phyloP scores from a whole-genome alignment of 2,113 vertebrate genomes.

The Megaceryle torquata region DNA sequence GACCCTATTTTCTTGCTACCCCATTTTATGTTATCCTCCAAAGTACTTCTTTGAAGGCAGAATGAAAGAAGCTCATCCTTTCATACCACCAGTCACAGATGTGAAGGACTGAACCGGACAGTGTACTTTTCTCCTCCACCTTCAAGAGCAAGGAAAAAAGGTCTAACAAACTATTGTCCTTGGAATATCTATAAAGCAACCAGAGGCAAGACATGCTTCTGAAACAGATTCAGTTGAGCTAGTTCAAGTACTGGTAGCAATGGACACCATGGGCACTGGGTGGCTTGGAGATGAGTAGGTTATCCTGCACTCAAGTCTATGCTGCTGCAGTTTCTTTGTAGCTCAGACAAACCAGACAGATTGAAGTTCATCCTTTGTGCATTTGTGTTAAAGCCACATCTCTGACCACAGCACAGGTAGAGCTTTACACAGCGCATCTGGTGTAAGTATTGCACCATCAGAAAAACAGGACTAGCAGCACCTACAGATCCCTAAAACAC shows the following conservation, averaged over 20 bases:
- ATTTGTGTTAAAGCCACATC: not conserved
- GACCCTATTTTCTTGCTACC: not conserved
- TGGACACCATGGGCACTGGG: not conserved
- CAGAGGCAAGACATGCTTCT: not conserved
- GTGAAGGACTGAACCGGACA: not conserved
- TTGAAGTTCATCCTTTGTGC: not conserved
- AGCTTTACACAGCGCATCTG: not conserved
- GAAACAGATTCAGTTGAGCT: not conserved
- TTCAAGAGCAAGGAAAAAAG: not conserved
- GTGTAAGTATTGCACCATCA: rapidly evolving
- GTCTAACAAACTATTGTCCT: not conserved
- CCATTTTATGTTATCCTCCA: not conserved
- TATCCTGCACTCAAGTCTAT: not conserved
- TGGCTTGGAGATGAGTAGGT: not conserved
- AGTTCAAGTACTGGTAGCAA: not conserved
- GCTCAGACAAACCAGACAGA: not conserved
- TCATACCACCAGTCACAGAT: not conserved
- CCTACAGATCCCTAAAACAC: not conserved
- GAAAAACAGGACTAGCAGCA: constrained; percentile 3
- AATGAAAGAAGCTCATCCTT: not conserved
- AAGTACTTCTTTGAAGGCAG: not conserved
- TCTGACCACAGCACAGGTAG: not conserved
- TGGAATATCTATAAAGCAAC: not conserved
- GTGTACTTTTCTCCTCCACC: not conserved
- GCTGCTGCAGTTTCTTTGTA: not conserved